Conservation (phyloP, 2,888 invertebrate genomes). For the Hydrotaea cyrtoneurina region DNA sequence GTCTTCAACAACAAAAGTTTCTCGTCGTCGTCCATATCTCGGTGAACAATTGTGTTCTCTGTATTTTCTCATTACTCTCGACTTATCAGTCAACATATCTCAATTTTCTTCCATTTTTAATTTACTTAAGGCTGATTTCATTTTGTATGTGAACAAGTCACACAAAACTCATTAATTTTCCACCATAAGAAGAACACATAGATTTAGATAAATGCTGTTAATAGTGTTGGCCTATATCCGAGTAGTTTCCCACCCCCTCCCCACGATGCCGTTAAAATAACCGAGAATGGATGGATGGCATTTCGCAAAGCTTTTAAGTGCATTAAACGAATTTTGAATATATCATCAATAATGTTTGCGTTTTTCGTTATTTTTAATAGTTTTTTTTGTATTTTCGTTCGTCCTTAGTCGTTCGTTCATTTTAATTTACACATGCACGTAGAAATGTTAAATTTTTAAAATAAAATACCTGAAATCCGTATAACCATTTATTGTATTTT, state of each 20-base stretch:
- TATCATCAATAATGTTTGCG: conserved; percentile 38
- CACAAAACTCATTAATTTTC: neutral
- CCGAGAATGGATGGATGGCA: conserved; percentile 10
- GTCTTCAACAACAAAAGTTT: too few relatives aligned
- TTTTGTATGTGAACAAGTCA: too few relatives aligned
- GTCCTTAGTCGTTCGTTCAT: neutral
- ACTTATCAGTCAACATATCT: neutral
- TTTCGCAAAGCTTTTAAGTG: conserved; percentile 41
- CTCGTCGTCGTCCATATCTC: too few relatives aligned
- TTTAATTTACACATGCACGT: conserved; percentile 56
- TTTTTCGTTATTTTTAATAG: conserved; percentile 14
- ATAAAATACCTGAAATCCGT: conserved; percentile 42
- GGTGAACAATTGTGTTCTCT: too few relatives aligned
- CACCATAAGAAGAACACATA: neutral
- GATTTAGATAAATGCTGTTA: conserved; percentile 22
- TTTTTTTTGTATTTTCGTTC: conserved; percentile 6
- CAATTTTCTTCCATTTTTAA: neutral
- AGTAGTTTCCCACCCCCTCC: neutral
- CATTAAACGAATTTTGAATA: conserved; percentile 36
- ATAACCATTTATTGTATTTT: conserved; percentile 52
- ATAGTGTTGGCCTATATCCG: neutral
- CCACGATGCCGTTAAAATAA: conserved; percentile 36
- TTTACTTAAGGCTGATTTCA: neutral
- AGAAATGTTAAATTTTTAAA: conserved; percentile 44
- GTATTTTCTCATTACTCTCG: too few relatives aligned